Percentiles rank a stretch among this genome's conserved stretches.
Evolutionary conservation across 1,140 invertebrate species (phyloP).

Genomic region (Habropoda laboriosa): DNA sequence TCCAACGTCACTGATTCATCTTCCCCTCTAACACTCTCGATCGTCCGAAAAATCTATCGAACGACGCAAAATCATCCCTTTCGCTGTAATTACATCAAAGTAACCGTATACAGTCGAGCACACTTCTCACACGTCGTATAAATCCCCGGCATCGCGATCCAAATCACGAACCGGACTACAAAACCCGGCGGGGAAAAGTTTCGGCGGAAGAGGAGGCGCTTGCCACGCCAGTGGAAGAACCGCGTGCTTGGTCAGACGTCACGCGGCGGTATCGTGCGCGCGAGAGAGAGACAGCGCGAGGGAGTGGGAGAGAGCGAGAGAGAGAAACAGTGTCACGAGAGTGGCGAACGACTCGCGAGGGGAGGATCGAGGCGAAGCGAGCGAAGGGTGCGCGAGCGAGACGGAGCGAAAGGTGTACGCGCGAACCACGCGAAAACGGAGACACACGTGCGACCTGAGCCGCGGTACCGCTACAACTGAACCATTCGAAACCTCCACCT

Average conservation of each 20-base stretch:
- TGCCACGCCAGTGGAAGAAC: conserved; percentile 49
- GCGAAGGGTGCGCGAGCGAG: not conserved
- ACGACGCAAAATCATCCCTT: too few relatives aligned
- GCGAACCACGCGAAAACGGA: conserved; percentile 46
- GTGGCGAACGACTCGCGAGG: too few relatives aligned
- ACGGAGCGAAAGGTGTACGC: not conserved
- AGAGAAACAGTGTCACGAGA: too few relatives aligned
- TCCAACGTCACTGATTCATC: too few relatives aligned
- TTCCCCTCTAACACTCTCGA: too few relatives aligned
- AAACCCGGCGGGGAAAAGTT: not conserved
- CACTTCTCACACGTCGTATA: not conserved
- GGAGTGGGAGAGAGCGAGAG: too few relatives aligned
- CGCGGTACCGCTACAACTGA: conserved; percentile 79
- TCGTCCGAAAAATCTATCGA: too few relatives aligned
- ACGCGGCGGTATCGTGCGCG: conserved; percentile 3
- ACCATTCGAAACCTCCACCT: conserved; percentile 74
- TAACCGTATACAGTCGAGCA: too few relatives aligned
- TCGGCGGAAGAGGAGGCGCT: not conserved
- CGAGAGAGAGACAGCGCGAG: not conserved
- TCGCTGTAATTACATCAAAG: too few relatives aligned
- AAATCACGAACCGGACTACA: not conserved
- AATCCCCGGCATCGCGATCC: not conserved
- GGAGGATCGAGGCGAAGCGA: not conserved
- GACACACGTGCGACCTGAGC: conserved; percentile 64
- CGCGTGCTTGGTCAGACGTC: conserved; percentile 62